Evolutionary conservation across 2,888 invertebrate species (phyloP).

Genomic region (Drosophila mimetica): DNA sequence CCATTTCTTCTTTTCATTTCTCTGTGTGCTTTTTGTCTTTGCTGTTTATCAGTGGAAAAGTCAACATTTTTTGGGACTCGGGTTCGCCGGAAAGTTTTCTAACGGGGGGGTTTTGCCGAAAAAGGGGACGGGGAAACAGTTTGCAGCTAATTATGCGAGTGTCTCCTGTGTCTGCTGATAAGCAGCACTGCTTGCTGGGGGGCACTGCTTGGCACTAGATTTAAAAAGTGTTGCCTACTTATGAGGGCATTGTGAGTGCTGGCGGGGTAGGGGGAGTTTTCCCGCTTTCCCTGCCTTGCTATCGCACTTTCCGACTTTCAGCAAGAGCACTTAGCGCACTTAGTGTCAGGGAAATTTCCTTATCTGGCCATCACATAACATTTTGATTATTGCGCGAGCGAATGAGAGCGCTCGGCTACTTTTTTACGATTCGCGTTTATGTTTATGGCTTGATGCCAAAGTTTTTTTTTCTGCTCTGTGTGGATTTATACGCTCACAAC

Average conservation of each 20-base stretch:
- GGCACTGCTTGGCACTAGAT: background rate
- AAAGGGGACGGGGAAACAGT: constrained; percentile 4
- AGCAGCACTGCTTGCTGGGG: constrained; percentile 42
- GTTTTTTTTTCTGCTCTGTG: constrained; percentile 3
- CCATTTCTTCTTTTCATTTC: background rate
- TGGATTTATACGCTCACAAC: constrained; percentile 43
- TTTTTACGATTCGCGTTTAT: constrained; percentile 53
- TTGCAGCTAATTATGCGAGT: constrained; percentile 62
- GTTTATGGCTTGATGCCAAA: constrained; percentile 32
- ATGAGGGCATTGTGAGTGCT: constrained; percentile 13
- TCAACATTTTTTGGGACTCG: constrained; percentile 33
- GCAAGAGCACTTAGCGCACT: constrained; percentile 33
- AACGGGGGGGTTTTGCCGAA: no score
- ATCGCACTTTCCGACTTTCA: constrained; percentile 11
- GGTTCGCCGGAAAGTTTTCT: constrained; percentile 16
- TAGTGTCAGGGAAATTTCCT: constrained; percentile 37
- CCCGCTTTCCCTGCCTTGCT: background rate
- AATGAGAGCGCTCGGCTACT: background rate
- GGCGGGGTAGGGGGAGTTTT: no score
- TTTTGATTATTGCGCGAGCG: constrained; percentile 61
- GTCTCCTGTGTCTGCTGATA: constrained; percentile 49
- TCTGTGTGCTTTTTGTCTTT: constrained; percentile 3
- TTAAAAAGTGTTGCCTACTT: constrained; percentile 40
- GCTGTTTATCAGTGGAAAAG: constrained; percentile 60
- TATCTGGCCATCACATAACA: constrained; percentile 62